Evolutionary conservation across 2,113 vertebrate species (phyloP), one percentile per base, ranked within the genome.

Genomic region (Cynocephalus volans): DNA sequence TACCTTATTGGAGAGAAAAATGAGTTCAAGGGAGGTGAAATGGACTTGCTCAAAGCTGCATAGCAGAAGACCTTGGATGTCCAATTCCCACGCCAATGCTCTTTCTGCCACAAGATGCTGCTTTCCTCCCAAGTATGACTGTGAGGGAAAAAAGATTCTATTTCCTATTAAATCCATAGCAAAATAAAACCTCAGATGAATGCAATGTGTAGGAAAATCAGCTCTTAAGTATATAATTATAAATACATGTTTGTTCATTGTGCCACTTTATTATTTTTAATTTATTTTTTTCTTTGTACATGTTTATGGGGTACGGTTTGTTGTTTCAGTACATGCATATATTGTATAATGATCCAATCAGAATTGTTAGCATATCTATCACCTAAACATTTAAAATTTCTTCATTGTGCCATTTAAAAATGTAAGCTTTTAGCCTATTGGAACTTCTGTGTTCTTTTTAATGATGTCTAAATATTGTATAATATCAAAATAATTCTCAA

Each of bases 391-490:
- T 41, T 41, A 41, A 41, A 41, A 41, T 41, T 41, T 41, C 41
- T 41, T 41, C 41, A 41, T 41, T 41, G 41, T 41, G 41, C 41
- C 41, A 41, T 41, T 41, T 41, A 41, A 41, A 41, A 90, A 85
- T 58, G n/a, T 36, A 33, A 96, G 8, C 31, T 62, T 90, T 85
- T 64, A 54, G 24, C 50, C 48, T 88, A 24, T 41, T 89, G 62
- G 64, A 95, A 89, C 52, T 56, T 58, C 41, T n/a, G 41, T 82
- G 41, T 89, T 88, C 50, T 93, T 94, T 97, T 88, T 48, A 77
- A 69, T 95, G 19, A 72, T 69, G 21, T 69, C 7, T 90, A 94
- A 75, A 83, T 88, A 48, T 54, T 67, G 9, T 48, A 88, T 73
- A 87, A 75, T 80, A 72, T 76, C 41, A 85, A 89, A 93, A 80